Conservation (phyloP, 2,113 vertebrate genomes). For the Campylomormyrus numenius region DNA sequence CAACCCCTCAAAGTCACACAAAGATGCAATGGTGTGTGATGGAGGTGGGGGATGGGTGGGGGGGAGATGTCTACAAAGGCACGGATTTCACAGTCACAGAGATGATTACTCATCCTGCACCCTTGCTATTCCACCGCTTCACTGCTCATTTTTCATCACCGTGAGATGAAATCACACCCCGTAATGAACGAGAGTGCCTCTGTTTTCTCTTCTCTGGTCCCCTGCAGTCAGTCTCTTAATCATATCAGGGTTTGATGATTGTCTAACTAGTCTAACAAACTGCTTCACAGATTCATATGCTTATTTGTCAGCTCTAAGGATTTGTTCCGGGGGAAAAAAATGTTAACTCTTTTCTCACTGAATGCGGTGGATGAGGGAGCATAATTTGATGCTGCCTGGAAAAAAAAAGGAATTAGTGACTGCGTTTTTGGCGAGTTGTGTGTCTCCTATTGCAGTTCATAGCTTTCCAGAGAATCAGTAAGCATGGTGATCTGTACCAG, state of each 20-base stretch:
- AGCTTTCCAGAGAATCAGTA: background rate
- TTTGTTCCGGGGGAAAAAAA: background rate
- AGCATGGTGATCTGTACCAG: background rate
- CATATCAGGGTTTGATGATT: background rate
- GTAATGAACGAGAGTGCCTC: background rate
- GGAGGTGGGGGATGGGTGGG: background rate
- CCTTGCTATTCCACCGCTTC: background rate
- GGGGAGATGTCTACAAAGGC: background rate
- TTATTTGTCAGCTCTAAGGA: background rate
- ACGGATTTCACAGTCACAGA: background rate
- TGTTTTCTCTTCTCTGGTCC: background rate
- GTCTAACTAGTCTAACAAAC: conserved; percentile 11
- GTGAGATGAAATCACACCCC: background rate
- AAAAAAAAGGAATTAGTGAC: background rate
- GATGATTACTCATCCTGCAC: conserved; percentile 8
- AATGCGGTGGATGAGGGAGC: background rate
- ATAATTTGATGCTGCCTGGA: background rate
- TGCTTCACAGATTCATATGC: conserved; percentile 1
- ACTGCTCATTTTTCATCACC: conserved; percentile 16
- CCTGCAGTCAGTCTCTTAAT: background rate
- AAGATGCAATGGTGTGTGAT: background rate
- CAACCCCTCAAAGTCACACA: background rate
- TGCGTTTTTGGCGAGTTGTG: background rate
- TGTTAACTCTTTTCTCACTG: background rate
- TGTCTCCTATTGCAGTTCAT: background rate